These are phyloP conservation scores for Pseudopodoces humilis DNA, from an alignment of 2,113 vertebrate species.

Conservation along the genomic window DNA sequence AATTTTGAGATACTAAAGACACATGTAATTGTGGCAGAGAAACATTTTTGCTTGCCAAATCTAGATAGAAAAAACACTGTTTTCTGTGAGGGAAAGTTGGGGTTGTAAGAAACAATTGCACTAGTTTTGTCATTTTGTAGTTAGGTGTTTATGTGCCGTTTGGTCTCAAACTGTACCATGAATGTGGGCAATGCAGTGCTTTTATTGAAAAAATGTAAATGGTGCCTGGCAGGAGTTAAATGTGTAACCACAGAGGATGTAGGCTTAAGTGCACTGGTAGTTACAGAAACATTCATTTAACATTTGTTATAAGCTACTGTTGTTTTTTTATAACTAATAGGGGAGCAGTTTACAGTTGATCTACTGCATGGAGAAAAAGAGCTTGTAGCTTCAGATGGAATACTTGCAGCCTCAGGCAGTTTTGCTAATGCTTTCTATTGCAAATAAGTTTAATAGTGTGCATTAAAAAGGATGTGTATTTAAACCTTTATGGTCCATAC, in stretches of 20 bases:
- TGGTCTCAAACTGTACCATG: background rate
- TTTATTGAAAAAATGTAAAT: background rate
- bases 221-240: background rate
- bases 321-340: constrained; percentile 48
- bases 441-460: constrained; percentile 23
- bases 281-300: constrained; percentile 31
- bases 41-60: background rate
- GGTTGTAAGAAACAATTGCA: background rate
- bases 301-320: constrained; percentile 16
- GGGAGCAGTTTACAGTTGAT: constrained; percentile 40
- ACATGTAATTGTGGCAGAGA: background rate
- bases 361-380: background rate
- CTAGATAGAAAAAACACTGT: background rate
- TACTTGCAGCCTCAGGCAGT: constrained; percentile 8
- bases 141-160: background rate
- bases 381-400: background rate
- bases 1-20: background rate
- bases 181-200: background rate
- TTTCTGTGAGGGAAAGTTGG: background rate
- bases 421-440: constrained; percentile 29
- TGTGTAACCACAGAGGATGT: background rate
- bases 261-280: background rate
- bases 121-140: background rate
- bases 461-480: constrained; percentile 43
- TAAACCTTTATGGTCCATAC: constrained; percentile 49